Base-by-base conservation (phyloP, 2,797 vertebrate genomes). In the Mergus octosetaceus region DNA sequence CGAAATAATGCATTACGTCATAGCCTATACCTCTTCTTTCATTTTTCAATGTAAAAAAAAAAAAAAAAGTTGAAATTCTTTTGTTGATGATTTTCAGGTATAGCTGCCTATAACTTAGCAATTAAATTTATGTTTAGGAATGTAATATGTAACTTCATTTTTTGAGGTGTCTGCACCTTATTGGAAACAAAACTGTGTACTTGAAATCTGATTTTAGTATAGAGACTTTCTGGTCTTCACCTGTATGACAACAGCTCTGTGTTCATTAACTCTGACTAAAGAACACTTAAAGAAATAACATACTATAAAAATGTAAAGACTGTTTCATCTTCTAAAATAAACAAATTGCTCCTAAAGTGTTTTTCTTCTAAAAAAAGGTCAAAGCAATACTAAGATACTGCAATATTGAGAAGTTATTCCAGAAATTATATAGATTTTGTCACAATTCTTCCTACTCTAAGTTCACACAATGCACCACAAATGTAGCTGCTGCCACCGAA, bases 381-480 rank as follows among this genome's bases (percentile, higher is more conserved):
- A 96, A 95, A 89, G 57, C 47, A 93, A 75, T 89, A 90, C 91
- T 89, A 85, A 58, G 8, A 92, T 82, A 90, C 72, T 90, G 58
- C 93, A 88, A 70, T 87, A 80, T 34, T 92, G 53, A 91, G 76
- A 78, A 90, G 72, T 93, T 90, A 88, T 38, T 56, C 54, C 78
- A 85, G 56, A 90, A 91, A 90, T 81, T 62, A 93, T 75, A 89
- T 39, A 91, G 60, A 86, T 32, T 93, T 91, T 91, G 53, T 89
- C 76, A 91, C 43, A 64, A 87, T 51, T 54, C 49, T 66, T 43
- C 39, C 68, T 95, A 30, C 28, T 91, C 54, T 86, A 32, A 7
- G 64, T 76, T 85, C 13, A 70, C 43, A 78, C 36, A 73, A 32
- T 58, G 32, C 57, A 76, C 12, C n/a, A 39, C 39, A 39, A 17